Conservation (phyloP, 2,113 vertebrate genomes). For the Tragulus kanchil region DNA sequence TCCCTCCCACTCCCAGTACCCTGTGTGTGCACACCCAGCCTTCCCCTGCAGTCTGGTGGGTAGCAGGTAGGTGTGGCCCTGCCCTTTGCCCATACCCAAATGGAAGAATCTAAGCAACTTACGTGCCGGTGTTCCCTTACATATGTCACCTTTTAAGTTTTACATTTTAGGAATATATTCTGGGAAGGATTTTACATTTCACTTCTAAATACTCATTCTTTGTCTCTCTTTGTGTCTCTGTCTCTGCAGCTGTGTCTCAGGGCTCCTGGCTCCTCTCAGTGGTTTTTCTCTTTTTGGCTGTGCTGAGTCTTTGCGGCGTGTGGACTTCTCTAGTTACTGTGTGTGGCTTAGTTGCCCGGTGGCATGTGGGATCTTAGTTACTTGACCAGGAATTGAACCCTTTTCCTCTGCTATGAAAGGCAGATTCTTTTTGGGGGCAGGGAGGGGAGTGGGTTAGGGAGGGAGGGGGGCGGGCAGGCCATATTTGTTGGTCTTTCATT, state of each 20-base stretch:
- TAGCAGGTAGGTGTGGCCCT: background rate
- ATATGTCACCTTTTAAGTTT: background rate
- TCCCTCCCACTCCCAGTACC: background rate
- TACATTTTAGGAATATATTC: background rate
- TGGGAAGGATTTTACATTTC: background rate
- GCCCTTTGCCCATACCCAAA: background rate
- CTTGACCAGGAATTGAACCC: background rate
- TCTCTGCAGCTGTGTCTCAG: background rate
- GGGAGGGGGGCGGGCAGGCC: too few relatives aligned
- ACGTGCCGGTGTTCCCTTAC: background rate
- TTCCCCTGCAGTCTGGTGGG: background rate
- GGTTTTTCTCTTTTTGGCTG: background rate
- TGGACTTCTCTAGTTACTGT: background rate
- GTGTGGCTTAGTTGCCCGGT: background rate
- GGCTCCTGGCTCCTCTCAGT: background rate
- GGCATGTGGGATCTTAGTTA: background rate
- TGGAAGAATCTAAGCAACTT: background rate
- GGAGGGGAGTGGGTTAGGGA: too few relatives aligned
- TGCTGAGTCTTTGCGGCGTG: background rate
- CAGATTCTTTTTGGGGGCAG: background rate
- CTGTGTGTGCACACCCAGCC: background rate
- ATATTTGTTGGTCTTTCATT: too few relatives aligned
- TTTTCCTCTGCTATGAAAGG: background rate
- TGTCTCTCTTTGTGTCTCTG: background rate
- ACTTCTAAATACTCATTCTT: background rate